Evolutionary conservation across 2,113 vertebrate genomes (phyloP).

Genomic region (Mesoclemmys tuberculata): DNA sequence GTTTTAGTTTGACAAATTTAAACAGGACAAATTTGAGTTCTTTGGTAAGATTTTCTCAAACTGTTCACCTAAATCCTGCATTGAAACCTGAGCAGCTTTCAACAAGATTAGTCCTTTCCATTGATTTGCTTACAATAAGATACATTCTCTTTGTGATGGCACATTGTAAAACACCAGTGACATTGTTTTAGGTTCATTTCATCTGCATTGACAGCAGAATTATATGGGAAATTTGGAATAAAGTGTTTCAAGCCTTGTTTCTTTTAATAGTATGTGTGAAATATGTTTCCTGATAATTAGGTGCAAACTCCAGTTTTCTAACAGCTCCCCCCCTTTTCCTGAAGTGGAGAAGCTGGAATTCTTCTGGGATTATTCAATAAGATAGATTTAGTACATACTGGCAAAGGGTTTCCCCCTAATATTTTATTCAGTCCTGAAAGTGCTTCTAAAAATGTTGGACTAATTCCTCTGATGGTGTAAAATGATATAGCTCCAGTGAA

Average conservation of each 20-base stretch:
- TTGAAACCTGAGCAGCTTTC: not conserved
- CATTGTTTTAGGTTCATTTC: not conserved
- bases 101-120: not conserved
- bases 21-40: not conserved
- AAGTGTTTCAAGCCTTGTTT: not conserved
- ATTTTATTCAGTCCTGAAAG: not conserved
- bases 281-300: not conserved
- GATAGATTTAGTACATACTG: not conserved
- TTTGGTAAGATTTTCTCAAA: not conserved
- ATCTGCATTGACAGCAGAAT: not conserved
- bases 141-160: not conserved
- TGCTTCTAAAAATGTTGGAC: not conserved
- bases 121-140: not conserved
- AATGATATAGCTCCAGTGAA: not conserved
- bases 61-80: not conserved
- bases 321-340: not conserved
- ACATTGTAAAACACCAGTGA: not conserved
- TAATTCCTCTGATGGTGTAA: not conserved
- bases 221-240: not conserved
- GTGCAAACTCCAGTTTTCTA: not conserved
- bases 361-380: not conserved
- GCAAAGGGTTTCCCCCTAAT: not conserved
- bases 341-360: not conserved
- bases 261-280: no score
- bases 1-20: not conserved